Evolutionary conservation across 2,113 vertebrate species (phyloP).

Genomic region (Marmota flaviventris): DNA sequence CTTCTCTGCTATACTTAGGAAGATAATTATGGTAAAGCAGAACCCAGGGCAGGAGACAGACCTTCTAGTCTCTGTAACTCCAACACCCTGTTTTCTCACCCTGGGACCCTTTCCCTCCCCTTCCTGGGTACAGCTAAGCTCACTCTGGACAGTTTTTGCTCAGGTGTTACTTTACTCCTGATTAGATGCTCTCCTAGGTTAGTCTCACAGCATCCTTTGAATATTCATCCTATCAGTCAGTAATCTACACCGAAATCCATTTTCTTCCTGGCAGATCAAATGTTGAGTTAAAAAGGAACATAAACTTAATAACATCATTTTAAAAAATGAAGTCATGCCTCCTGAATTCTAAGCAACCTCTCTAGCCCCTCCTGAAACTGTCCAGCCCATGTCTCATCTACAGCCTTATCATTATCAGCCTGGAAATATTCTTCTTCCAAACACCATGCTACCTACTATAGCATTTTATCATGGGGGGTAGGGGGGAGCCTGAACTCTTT

Average conservation of each 20-base stretch:
- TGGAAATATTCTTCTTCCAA: neutral
- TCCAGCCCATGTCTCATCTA: neutral
- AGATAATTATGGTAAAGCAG: neutral
- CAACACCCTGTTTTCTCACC: neutral
- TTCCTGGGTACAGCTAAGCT: neutral
- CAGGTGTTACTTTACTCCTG: neutral
- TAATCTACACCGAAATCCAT: conserved; percentile 28
- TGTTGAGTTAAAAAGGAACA: neutral
- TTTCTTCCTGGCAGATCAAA: neutral
- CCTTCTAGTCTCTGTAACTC: neutral
- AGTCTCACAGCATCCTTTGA: neutral
- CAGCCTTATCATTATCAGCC: neutral
- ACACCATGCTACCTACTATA: neutral
- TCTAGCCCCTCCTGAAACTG: too few relatives aligned
- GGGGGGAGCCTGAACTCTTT: neutral
- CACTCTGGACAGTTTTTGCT: neutral
- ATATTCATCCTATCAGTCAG: neutral
- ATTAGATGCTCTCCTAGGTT: neutral
- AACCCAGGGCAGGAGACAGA: neutral
- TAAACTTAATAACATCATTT: neutral
- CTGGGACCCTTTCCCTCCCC: neutral
- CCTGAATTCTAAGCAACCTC: neutral
- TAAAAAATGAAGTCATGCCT: neutral
- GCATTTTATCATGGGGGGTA: neutral
- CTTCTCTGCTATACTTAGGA: neutral